Evolutionary conservation across 1,140 invertebrate species (phyloP).

Genomic region (Dendroctonus ponderosae): DNA sequence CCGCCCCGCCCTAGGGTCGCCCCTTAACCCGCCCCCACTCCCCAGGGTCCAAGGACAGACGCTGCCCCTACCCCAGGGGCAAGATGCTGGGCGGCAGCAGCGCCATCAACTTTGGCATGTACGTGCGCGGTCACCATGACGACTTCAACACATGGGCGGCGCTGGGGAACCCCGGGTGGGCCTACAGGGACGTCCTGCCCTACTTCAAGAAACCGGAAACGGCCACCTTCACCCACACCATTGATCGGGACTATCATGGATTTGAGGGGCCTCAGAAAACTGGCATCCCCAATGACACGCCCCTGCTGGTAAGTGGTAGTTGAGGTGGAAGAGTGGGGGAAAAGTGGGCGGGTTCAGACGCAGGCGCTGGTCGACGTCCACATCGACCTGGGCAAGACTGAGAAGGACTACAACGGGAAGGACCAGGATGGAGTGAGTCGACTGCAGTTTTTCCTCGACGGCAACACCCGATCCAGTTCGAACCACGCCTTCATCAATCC

Average conservation of each 20-base stretch:
- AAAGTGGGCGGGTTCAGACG: not conserved
- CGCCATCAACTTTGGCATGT: constrained; percentile 85
- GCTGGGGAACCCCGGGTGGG: constrained; percentile 60
- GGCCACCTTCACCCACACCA: constrained; percentile 40
- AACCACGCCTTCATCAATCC: constrained; percentile 58
- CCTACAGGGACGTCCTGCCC: constrained; percentile 36
- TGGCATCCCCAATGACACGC: constrained; percentile 17
- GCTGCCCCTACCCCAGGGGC: constrained; percentile 62
- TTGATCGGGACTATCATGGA: constrained; percentile 26
- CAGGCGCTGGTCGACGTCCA: constrained; percentile 60
- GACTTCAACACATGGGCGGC: constrained; percentile 66
- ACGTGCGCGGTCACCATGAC: constrained; percentile 72
- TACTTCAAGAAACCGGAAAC: constrained; percentile 42
- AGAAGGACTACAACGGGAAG: constrained; percentile 66
- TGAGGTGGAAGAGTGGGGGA: not conserved
- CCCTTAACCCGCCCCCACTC: not conserved
- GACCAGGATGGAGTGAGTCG: constrained; percentile 62
- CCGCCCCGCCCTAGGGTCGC: too few species aligned
- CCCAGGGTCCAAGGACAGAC: constrained; percentile 54
- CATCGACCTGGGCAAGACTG: constrained; percentile 38
- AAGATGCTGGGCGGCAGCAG: constrained; percentile 72
- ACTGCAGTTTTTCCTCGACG: constrained; percentile 63
- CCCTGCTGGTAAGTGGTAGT: constrained; percentile 11
- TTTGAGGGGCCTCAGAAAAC: constrained; percentile 18
- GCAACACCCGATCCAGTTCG: constrained; percentile 56